Evolutionary conservation across 1,140 invertebrate genomes (phyloP), one percentile per base, ranked within the genome.

Genomic region (Pseudomyrmex pallidus): DNA sequence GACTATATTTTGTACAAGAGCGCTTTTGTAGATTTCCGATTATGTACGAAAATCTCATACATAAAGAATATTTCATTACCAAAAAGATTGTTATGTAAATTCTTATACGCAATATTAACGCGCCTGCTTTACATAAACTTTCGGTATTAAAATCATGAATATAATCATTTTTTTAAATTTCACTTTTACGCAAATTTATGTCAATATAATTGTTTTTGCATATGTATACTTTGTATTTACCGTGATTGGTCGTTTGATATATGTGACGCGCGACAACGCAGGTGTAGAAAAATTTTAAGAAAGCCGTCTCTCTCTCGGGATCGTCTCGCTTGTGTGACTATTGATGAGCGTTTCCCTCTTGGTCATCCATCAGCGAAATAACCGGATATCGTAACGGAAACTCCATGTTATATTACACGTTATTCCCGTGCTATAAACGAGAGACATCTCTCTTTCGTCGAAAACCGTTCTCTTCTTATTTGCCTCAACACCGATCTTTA

Each of bases 341-440:
- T 87, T 89, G 89, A 91, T 90, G 89, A 90, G 88, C 82, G 17
- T 25, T 76, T 70, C 77, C 54, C 59, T 74, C 73, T 67, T 74
- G 35, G 5, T 7, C 62, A 59, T 80, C 67, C 61, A 77, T 63
- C 66, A 74, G 61, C 67, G 48, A 87, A 87, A 84, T 87, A 85
- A 84, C 86, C 86, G 89, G 88, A 91, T 88, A 84, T 89, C 80
- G 56, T 54, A 62, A 52, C 46, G 82, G 17, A 82, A 80, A 48
- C 46, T 74, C 50, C 7, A 80, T 74, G 54, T 82, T 74, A 74
- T 57, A 63, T 67, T 64, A 82, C 46, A 48, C 35, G 62, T 76
- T 66, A 84, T 78, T 78, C 54, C 52, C 22, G 46, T 66, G 54
- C 35, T 35, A 10, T 59, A 20, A 50, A 44, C 48, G 52, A 48